Evolutionary conservation across 2,797 vertebrate genomes (phyloP), one percentile per base, ranked within the genome.

Genomic region (Pseudocheirus occidentalis): DNA sequence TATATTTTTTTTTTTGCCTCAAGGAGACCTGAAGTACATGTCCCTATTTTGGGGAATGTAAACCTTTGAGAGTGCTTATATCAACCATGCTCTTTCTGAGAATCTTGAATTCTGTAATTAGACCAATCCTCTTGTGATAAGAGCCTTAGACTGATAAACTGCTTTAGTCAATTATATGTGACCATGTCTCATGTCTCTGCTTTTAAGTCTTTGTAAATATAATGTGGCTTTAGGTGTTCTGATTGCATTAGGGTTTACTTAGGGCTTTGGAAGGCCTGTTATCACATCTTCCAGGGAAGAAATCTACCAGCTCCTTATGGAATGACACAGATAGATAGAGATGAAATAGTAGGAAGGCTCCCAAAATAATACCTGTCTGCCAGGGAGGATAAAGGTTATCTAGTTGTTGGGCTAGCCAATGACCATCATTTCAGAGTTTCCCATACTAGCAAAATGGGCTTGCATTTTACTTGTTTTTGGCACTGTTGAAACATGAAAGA

Each of bases 401-500:
- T 0, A 92, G n/a, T 54, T 13, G 0, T 50, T 62, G 31, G 95
- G 7, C 18, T 7, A 87, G 29, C 52, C 24, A 46, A 50, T 53
- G 31, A 50, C 27, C 57, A 57, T 81, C 93, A 28, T 50, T 81
- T 94, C 87, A 52, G 31, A 58, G 12, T 94, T 94, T 95, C 56
- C 52, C 91, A 16, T 56, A 21, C n/a, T 50, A 87, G 3, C 34
- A 16, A 31, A 93, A 46, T 66, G 11, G 95, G 55, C 1, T 93
- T 95, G 12, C 1, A 66, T 92, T 87, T 90, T 90, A 54, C 10
- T 81, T 55, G 73, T 7, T 95, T 28, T 16, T 93, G 90, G 89
- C 62, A 93, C 29, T 92, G 24, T 46, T 92, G 28, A 46, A 94
- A 95, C 95, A 52, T 52, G 62, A 90, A 96, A 95, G 93, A 54